Percentiles rank a stretch among this genome's conserved stretches.
phyloP scores from a whole-genome alignment of 1,140 invertebrate species.

The Zaprionus tsacasi region DNA sequence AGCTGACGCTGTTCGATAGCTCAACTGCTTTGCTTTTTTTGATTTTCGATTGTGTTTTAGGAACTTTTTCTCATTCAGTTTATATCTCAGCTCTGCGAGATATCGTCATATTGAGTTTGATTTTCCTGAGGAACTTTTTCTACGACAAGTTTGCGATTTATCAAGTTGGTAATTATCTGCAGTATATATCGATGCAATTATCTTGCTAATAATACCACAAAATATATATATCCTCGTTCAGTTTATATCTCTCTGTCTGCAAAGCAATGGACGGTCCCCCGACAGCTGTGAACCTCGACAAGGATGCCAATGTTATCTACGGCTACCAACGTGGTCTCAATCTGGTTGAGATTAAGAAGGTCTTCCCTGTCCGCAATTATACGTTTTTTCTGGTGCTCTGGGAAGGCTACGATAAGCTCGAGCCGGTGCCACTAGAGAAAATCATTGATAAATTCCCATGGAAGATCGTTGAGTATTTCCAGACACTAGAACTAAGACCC shows the following conservation, averaged over 20 bases:
- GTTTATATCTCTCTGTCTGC: too few relatives aligned
- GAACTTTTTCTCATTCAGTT: too few relatives aligned
- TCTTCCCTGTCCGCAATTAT: background rate
- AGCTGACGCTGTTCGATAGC: background rate
- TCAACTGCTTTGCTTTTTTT: background rate
- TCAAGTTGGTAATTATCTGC: too few relatives aligned
- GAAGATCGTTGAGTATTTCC: background rate
- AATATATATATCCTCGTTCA: too few relatives aligned
- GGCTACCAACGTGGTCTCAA: slow-evolving; percentile 10
- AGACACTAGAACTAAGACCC: too few relatives aligned
- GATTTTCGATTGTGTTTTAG: too few relatives aligned
- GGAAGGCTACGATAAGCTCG: slow-evolving; percentile 21
- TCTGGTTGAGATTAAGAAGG: background rate
- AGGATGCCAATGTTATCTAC: slow-evolving; percentile 21
- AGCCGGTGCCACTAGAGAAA: slow-evolving; percentile 16
- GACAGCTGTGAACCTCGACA: slow-evolving; percentile 1
- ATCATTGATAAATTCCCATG: background rate
- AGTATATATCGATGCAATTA: too few relatives aligned
- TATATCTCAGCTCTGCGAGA: too few relatives aligned
- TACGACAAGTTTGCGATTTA: too few relatives aligned
- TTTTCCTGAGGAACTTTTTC: too few relatives aligned
- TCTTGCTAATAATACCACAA: too few relatives aligned
- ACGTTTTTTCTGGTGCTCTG: slow-evolving; percentile 19
- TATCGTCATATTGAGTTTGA: too few relatives aligned
- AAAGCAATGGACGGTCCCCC: slow-evolving; percentile 29